phyloP scores from a whole-genome alignment of 2,888 invertebrate genomes.

The Onthophagus sagittarius region DNA sequence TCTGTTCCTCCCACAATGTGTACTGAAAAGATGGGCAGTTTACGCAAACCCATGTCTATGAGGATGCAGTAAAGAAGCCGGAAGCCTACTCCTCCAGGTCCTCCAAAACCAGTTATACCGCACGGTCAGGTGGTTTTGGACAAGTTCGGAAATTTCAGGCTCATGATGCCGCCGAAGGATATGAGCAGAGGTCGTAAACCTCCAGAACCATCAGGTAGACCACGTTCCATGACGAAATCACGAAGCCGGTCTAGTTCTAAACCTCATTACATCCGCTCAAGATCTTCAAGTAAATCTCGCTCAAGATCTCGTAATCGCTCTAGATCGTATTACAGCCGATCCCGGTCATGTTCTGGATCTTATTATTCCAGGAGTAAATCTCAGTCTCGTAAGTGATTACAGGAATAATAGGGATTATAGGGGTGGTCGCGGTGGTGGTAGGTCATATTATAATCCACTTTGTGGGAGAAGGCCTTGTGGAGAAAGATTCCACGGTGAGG shows the following conservation, averaged over 20 bases:
- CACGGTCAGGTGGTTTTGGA: slow-evolving; percentile 63
- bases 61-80: slow-evolving; percentile 56
- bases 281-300: slow-evolving; percentile 48
- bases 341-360: slow-evolving; percentile 48
- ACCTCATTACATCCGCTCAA: slow-evolving; percentile 48
- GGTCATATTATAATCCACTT: slow-evolving; percentile 39
- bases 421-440: slow-evolving; percentile 45
- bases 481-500: slow-evolving; percentile 37
- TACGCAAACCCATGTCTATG: slow-evolving; percentile 61
- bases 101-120: slow-evolving; percentile 41
- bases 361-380: slow-evolving; percentile 59
- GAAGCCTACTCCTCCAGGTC: slow-evolving; percentile 35
- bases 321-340: slow-evolving; percentile 60
- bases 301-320: slow-evolving; percentile 53
- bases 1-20: slow-evolving; percentile 40
- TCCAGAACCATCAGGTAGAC: slow-evolving; percentile 48
- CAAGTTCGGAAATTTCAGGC: slow-evolving; percentile 69
- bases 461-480: slow-evolving; percentile 31
- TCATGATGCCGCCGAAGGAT: slow-evolving; percentile 52
- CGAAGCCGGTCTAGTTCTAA: slow-evolving; percentile 64
- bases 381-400: slow-evolving; percentile 53
- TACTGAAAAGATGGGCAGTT: slow-evolving; percentile 58
- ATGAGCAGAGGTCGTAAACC: slow-evolving; percentile 46
- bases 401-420: slow-evolving; percentile 43
- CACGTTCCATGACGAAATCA: slow-evolving; percentile 54